Evolutionary conservation across 2,888 invertebrate genomes (phyloP).

Genomic region (Leuctra nigra): DNA sequence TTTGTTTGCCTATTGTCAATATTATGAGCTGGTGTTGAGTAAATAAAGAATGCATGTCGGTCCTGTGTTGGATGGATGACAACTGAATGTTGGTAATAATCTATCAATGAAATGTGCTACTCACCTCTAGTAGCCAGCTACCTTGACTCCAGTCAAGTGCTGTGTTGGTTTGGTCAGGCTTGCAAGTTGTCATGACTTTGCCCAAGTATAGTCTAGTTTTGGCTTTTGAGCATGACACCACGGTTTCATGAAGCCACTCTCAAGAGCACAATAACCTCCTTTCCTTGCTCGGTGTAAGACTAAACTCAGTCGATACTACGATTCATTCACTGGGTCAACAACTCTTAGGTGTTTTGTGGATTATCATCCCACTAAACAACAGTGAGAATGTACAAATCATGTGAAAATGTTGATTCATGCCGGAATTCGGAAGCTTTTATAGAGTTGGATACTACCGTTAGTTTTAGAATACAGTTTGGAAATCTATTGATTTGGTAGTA

Average conservation of each 20-base stretch:
- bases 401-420: conserved; percentile 28
- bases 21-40: not conserved
- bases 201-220: conserved; percentile 27
- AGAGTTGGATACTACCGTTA: not conserved
- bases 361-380: conserved; percentile 23
- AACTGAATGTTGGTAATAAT: not conserved
- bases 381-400: conserved; percentile 25
- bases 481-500: not conserved
- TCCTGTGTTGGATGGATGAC: not conserved
- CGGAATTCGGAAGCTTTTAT: conserved; percentile 22
- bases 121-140: not conserved
- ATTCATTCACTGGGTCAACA: conserved; percentile 28
- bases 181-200: conserved; percentile 31
- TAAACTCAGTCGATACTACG: conserved; percentile 18
- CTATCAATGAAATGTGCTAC: conserved; percentile 2
- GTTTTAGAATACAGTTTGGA: not conserved
- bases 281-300: conserved; percentile 10
- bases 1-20: no score
- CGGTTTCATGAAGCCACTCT: conserved; percentile 23
- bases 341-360: conserved; percentile 27
- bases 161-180: conserved; percentile 14
- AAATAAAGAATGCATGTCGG: no score
- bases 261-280: conserved; percentile 26
- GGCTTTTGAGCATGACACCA: conserved; percentile 30
- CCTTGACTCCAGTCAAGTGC: not conserved